Percentiles rank a stretch among this genome's conserved stretches.
Evolutionary conservation across 2,797 vertebrate genomes (phyloP).

Genomic region (Pogoniulus pusillus): DNA sequence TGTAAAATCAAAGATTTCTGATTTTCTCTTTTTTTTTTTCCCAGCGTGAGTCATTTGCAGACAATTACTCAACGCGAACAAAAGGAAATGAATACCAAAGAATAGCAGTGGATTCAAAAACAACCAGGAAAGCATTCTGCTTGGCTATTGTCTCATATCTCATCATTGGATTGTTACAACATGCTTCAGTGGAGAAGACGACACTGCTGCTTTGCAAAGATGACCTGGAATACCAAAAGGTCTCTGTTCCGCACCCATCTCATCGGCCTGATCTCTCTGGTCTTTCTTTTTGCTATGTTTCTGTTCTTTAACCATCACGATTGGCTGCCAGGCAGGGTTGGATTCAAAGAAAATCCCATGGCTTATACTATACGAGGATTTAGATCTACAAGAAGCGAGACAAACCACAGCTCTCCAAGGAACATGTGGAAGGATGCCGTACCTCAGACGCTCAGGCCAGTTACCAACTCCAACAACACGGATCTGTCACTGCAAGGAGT

Average conservation of each 20-base stretch:
- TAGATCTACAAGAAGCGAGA: conserved; percentile 76
- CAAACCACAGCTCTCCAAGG: conserved; percentile 78
- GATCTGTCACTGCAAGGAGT: conserved; percentile 77
- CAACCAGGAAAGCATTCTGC: background rate
- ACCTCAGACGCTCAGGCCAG: conserved; percentile 74
- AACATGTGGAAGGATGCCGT: conserved; percentile 80
- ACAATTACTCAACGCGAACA: background rate
- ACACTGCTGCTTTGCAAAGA: conserved; percentile 95
- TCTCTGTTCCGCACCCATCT: conserved; percentile 88
- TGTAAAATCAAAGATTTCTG: background rate
- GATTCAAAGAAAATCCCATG: conserved; percentile 83
- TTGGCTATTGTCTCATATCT: conserved; percentile 2
- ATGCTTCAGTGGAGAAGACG: conserved; percentile 98
- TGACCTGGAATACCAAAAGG: conserved; percentile 92
- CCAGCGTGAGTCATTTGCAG: conserved; percentile 51
- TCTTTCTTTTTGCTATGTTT: conserved; percentile 85
- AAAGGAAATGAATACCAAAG: conserved; percentile 71
- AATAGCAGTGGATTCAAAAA: conserved; percentile 49
- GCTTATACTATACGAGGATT: conserved; percentile 85
- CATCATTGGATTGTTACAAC: conserved; percentile 77
- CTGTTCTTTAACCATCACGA: conserved; percentile 86
- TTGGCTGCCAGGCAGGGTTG: conserved; percentile 81
- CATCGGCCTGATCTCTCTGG: conserved; percentile 83
- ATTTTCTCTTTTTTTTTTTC: conserved; percentile 6
- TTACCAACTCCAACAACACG: conserved; percentile 76